Percentiles rank a stretch among this genome's conserved stretches.
Conservation (phyloP, 92 coral and sea anemone species). For the Meandrina meandrites region DNA sequence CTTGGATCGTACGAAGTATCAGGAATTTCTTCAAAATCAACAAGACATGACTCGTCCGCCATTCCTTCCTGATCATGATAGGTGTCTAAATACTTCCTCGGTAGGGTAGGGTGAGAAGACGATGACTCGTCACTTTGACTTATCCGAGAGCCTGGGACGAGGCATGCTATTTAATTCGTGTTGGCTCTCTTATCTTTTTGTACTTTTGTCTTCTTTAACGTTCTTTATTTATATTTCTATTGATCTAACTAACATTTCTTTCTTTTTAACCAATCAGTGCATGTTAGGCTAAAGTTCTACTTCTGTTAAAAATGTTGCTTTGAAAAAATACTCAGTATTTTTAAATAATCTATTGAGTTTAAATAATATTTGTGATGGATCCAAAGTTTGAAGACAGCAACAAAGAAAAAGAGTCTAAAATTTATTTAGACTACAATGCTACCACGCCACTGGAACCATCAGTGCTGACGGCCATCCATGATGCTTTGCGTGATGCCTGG, state of each 20-base stretch:
- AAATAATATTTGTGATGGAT: not conserved
- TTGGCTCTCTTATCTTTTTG: not conserved
- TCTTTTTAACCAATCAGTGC: not conserved
- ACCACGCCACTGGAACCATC: conserved; percentile 90
- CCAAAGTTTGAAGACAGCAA: not conserved
- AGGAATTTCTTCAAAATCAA: conserved; percentile 91
- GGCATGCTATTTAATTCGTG: not conserved
- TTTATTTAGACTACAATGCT: conserved; percentile 94
- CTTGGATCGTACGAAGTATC: conserved; percentile 78
- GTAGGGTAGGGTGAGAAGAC: conserved; percentile 34
- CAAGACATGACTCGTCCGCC: conserved; percentile 81
- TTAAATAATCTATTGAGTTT: too few relatives aligned
- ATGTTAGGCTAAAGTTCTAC: not conserved
- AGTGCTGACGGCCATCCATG: conserved; percentile 85
- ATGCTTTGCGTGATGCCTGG: conserved; percentile 93
- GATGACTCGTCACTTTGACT: not conserved
- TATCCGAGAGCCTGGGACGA: conserved; percentile 21
- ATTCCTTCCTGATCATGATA: conserved; percentile 18
- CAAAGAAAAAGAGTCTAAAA: not conserved
- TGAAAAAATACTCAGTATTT: too few relatives aligned
- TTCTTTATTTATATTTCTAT: not conserved
- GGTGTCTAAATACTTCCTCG: conserved; percentile 19
- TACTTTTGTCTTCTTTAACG: not conserved
- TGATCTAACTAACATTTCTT: not conserved
- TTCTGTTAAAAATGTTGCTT: not conserved